Base-by-base conservation (phyloP, 1,140 invertebrate species). In the Calephelis virginiensis region DNA sequence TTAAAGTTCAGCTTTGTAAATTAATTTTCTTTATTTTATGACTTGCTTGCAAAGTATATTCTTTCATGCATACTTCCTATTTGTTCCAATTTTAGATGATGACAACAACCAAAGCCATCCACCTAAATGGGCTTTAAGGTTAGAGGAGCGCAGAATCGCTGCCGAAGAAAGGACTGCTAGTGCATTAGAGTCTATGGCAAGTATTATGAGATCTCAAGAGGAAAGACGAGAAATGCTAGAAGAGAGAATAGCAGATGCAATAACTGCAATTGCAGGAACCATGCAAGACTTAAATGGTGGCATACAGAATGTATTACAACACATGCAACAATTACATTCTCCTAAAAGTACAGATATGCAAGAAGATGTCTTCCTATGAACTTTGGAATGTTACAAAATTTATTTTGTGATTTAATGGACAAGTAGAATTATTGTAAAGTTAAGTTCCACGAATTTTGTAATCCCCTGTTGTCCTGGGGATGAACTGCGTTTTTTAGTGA, bases 61-160 rank as follows among this genome's bases (percentile, higher is more conserved):
- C 28, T 28, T 28, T 28, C 28, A 28, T 28, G 28, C 28, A 28
- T 28, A 28, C 28, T 28, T 28, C 28, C 40, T 43, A 43, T 43
- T 43, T 43, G 40, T 43, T 28, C 28, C 28, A 28, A 28, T 56
- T 59, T 59, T 28, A 59, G 53, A 59, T 37, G 53, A 59, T n/a
- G 53, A 59, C 11, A 17, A 59, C 14, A 59, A 13, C 5, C 28
- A 38, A 59, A 38, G 10, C 28, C 53, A 59, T 47, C 86, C 86
- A 37, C 87, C 87, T 14, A 80, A 81, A 74, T 89, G 88, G 88
- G 88, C 84, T 6, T 67, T 90, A 66, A 79, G 86, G 8, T 67
- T 90, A 47, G 88, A 90, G 76, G 82, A 89, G 46, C 74, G 88
- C 6, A 81, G 85, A 62, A 82, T 90, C 64, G 78, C 81, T 62